Base-by-base conservation (phyloP, 2,888 invertebrate species). In the Drosophila bunnanda region DNA sequence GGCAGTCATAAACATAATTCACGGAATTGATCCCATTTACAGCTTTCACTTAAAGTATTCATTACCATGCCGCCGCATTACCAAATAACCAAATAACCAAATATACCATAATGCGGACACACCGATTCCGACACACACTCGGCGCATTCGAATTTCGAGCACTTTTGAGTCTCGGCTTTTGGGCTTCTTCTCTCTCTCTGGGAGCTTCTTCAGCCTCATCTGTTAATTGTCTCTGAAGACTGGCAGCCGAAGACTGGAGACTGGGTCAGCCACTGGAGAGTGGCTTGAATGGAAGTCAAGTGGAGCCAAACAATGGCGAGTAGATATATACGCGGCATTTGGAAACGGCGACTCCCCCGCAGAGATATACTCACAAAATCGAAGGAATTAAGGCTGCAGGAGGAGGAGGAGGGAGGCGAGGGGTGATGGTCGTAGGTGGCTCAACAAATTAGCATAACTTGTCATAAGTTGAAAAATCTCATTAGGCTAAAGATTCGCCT, bases 381-480 rank as follows among this genome's bases (percentile, higher is more conserved):
- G 46, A 46, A 17, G 9, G 7, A 46, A 30, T 1, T 10, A 1
- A 7, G n/a, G 2, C 1, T 13, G 13, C 6, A 22, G 3, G n/a
- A 15, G 1, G 13, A 8, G 15, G 7, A 25, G 43, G 43, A 4
- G 9, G 2, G 1, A 4, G n/a, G 44, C n/a, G n/a, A n/a, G 28
- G 28, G 17, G 0, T 39, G 10, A 3, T 13, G 48, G 22, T 60
- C 50, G 60, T 55, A 54, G 69, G 64, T 66, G 74, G 59, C 66
- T 75, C 61, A 46, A 74, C 54, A 67, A 88, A 86, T 86, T 86
- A 88, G 88, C 86, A 86, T 86, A 86, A 88, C 86, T 88, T 86
- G 88, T 88, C 86, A 88, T 85, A 86, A 88, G 86, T 86, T 88
- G 78, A 85, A 85, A 85, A 83, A 85, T 85, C 85, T 86, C 88